A percentile compares a stretch with the other conserved stretches of the same genome.
phyloP scores from a whole-genome alignment of 2,888 invertebrate genomes.

The Rhagonycha fulva region DNA sequence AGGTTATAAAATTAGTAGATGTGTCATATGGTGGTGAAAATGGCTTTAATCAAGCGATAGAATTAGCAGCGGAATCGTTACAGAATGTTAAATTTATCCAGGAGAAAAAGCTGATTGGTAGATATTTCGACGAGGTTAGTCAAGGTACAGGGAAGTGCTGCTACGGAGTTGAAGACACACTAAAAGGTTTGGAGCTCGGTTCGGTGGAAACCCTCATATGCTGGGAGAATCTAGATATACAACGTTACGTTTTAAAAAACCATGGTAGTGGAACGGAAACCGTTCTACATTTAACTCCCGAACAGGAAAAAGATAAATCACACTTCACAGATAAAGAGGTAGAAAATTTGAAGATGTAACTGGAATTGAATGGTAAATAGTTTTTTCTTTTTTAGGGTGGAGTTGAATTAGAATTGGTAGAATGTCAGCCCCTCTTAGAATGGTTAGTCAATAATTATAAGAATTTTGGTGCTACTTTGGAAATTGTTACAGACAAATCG shows the following conservation, averaged over 20 bases:
- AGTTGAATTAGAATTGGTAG: slow-evolving; percentile 96
- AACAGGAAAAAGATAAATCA: slow-evolving; percentile 98
- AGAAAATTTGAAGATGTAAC: slow-evolving; percentile 28
- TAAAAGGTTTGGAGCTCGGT: slow-evolving; percentile 95
- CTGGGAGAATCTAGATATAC: slow-evolving; percentile 99
- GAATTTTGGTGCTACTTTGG: slow-evolving; percentile 96
- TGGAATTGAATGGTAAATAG: slow-evolving; percentile 9
- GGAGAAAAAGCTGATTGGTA: slow-evolving; percentile 98
- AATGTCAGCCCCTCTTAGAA: slow-evolving; percentile 96
- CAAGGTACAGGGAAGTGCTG: slow-evolving; percentile 99
- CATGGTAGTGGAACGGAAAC: slow-evolving; percentile 87
- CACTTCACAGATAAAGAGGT: slow-evolving; percentile 99
- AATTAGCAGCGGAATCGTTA: slow-evolving; percentile 96
- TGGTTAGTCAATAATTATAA: slow-evolving; percentile 99
- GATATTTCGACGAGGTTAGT: slow-evolving; percentile 76
- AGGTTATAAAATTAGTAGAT: slow-evolving; percentile 98
- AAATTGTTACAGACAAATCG: slow-evolving; percentile 99
- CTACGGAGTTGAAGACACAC: slow-evolving; percentile 97
- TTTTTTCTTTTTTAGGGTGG: slow-evolving; percentile 84
- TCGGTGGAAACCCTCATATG: slow-evolving; percentile 98
- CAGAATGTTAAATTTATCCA: slow-evolving; percentile 99
- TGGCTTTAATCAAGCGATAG: slow-evolving; percentile 99
- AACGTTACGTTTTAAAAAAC: slow-evolving; percentile 94
- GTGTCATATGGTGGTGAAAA: slow-evolving; percentile 99
- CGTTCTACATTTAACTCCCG: slow-evolving; percentile 93